A percentile compares a stretch with the other conserved stretches of the same genome.
phyloP scores from a whole-genome alignment of 2,113 vertebrate species.

The Bubo scandiacus region DNA sequence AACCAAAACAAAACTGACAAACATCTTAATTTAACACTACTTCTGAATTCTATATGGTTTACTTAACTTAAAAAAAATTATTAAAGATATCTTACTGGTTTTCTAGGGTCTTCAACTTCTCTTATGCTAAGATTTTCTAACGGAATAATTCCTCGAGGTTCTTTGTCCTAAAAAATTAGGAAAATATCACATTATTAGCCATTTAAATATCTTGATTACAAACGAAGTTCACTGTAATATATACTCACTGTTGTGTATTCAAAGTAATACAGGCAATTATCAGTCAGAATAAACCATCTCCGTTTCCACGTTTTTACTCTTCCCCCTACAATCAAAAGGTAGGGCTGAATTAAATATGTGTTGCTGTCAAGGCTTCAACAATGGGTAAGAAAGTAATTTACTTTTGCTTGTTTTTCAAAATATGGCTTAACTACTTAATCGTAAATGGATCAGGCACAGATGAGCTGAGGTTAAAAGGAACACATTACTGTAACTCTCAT shows the following conservation, averaged over 20 bases:
- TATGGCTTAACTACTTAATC: not conserved
- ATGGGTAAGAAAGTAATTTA: not conserved
- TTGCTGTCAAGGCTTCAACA: not conserved
- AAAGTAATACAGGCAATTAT: constrained; percentile 99
- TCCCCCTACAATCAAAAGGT: constrained; percentile 81
- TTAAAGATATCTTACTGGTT: constrained; percentile 80
- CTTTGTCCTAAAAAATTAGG: constrained; percentile 84
- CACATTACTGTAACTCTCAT: not conserved
- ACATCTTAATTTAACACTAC: not conserved
- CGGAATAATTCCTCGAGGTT: constrained; percentile 95
- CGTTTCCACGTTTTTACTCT: constrained; percentile 98
- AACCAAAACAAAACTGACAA: not conserved
- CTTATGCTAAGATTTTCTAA: constrained; percentile 97
- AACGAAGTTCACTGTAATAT: not conserved
- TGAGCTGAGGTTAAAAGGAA: not conserved
- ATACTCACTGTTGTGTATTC: constrained; percentile 96
- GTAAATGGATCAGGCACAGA: constrained; percentile 56
- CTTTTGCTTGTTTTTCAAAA: not conserved
- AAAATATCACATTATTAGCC: not conserved
- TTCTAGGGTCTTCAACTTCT: constrained; percentile 95
- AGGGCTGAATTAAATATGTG: not conserved
- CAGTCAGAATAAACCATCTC: constrained; percentile 97
- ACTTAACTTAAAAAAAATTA: not conserved
- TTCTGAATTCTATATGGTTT: not conserved
- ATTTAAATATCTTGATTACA: not conserved